Evolutionary conservation across 2,113 vertebrate genomes (phyloP), one percentile per base, ranked within the genome.

Genomic region (Lota lota): DNA sequence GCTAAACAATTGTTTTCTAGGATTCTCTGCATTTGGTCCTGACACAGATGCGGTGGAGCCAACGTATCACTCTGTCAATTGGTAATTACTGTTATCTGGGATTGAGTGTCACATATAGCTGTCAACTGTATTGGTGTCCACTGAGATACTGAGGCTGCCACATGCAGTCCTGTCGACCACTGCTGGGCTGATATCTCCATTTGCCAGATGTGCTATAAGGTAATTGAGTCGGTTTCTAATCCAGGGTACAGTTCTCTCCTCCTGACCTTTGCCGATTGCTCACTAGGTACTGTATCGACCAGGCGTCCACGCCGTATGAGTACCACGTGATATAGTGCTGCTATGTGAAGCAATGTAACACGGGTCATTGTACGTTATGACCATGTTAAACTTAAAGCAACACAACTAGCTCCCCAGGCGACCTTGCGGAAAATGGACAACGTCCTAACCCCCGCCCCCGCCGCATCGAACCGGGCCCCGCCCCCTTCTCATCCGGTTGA

Each of bases 171-270:
- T 61, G 64, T 65, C 56, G 61, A 33, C 61, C 36, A 58, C 16
- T 64, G 63, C 68, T 81, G 63, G 70, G 51, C 70, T 68, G 72
- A 59, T 79, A 81, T 83, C 79, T 81, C 79, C 56, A 74, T 58
- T 60, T 76, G 57, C 74, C 79, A 79, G 72, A 82, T 79, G 77
- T 77, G 76, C 60, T 57, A 62, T 70, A 64, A 59, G 62, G 75
- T 77, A 79, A 88, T 86, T 88, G 80, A 47, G 40, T 47, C 6
- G 8, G 3, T 47, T 47, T 47, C 40, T 47, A 47, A 47, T 47
- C 40, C 6, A 10, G 40, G 10, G 1, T 14, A 47, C 40, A 47
- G 8, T 47, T 47, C 40, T 63, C 72, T 77, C 64, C 64, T 63
- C n/a, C 76, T 75, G 85, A 85, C 82, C 85, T 80, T 79, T 53